phyloP scores from a whole-genome alignment of 2,888 invertebrate genomes.

The Tribolium freemani region DNA sequence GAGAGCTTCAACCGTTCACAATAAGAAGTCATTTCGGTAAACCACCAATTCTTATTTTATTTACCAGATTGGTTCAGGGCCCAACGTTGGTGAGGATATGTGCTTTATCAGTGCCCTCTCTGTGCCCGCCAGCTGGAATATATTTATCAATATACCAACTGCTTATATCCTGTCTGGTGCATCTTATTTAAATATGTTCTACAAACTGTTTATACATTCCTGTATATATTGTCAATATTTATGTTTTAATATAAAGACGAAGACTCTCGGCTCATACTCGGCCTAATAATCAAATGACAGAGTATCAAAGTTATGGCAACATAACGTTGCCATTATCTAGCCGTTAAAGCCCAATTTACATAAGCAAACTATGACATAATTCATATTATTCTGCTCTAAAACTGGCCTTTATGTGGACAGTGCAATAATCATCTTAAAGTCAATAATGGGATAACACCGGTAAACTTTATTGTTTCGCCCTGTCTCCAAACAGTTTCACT shows the following conservation, averaged over 20 bases:
- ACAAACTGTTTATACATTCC: too few species aligned
- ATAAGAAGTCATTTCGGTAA: too few species aligned
- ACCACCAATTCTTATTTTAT: too few species aligned
- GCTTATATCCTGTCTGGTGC: too few species aligned
- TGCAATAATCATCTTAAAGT: neutral
- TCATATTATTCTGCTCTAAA: neutral
- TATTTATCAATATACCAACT: too few species aligned
- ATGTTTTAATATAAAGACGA: too few species aligned
- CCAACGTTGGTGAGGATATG: constrained; percentile 6
- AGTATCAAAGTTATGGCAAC: neutral
- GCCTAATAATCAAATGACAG: too few species aligned
- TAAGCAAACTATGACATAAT: neutral
- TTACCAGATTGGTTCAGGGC: too few species aligned
- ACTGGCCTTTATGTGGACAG: neutral
- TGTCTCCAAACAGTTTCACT: neutral
- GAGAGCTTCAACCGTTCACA: neutral
- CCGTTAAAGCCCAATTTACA: neutral
- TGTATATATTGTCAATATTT: too few species aligned
- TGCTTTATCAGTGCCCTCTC: neutral
- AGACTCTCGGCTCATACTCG: too few species aligned
- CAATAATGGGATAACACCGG: neutral
- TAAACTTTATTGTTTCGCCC: neutral
- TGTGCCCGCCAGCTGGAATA: neutral
- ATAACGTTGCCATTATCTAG: neutral
- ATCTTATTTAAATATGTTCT: too few species aligned